Evolutionary conservation across 1,140 invertebrate species (phyloP), one percentile per base, ranked within the genome.

Genomic region (Drosophila dunni): DNA sequence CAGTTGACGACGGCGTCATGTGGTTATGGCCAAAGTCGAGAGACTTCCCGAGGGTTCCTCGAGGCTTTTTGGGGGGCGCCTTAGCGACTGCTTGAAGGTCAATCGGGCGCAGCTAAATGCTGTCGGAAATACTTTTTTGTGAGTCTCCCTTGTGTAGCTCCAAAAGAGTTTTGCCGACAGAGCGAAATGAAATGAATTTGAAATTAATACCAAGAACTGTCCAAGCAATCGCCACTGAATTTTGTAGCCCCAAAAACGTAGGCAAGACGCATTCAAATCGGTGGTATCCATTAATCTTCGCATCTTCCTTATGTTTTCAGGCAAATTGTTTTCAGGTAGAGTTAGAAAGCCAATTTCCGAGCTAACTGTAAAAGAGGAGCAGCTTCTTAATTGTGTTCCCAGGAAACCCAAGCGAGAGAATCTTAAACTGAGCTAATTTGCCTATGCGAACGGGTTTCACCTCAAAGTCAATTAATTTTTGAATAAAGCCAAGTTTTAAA

Each of bases 181-280:
- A 8, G 72, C n/a, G 40, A 86, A 88, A 88, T 88, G 78, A 73
- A 80, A 78, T 89, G 84, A 89, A 89, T 89, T 84, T 78, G 80
- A 89, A 89, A 89, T 88, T 89, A 88, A 90, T 89, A 90, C 84
- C 78, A 60, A 67, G 84, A 89, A 89, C 84, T 89, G 84, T 89
- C 84, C 80, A 90, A 90, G 84, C 84, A 89, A 89, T 89, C 85
- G 84, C 84, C 88, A 89, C 84, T 65, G 84, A 81, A 90, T 77
- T 65, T 60, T 36, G 48, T 40, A 29, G 57, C 7, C 58, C 45
- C 13, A 38, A 29, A 58, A 53, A 36, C 15, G 51, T n/a, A 29
- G 24, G 24, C 0, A 29, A 29, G 24, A 29, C 24, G 24, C 24
- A 29, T 29, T 29, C 24, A 29, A 51, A 51, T 33, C 50, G 50